phyloP scores from a whole-genome alignment of 2,797 vertebrate genomes.

The Prionace glauca region DNA sequence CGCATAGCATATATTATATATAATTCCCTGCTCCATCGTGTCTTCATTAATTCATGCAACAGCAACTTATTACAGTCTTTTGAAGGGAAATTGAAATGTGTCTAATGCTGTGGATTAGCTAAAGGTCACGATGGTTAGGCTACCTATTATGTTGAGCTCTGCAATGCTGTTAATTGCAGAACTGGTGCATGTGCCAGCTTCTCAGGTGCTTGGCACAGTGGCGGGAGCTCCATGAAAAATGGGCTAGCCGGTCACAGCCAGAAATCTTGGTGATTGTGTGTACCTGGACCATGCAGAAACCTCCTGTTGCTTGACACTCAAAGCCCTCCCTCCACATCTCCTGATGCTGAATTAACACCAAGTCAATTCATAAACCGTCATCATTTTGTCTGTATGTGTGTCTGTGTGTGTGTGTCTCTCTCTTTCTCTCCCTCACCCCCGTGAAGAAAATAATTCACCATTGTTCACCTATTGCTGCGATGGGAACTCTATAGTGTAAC shows the following conservation, averaged over 20 bases:
- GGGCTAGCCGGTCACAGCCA: not conserved
- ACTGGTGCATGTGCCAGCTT: not conserved
- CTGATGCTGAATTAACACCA: not conserved
- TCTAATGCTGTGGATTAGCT: slow-evolving; percentile 13
- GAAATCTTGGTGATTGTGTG: not conserved
- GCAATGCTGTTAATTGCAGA: slow-evolving; percentile 20
- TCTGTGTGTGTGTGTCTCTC: too few relatives aligned
- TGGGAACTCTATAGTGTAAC: not conserved
- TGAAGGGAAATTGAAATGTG: slow-evolving; percentile 30
- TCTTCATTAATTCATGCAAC: slow-evolving; percentile 28
- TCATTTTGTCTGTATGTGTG: not conserved
- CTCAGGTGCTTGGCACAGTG: not conserved
- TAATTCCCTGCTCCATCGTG: not conserved
- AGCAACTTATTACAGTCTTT: slow-evolving; percentile 2
- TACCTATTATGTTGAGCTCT: slow-evolving; percentile 8
- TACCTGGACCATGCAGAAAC: not conserved
- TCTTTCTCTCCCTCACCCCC: not conserved
- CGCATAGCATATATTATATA: not conserved
- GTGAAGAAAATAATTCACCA: not conserved
- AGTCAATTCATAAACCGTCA: not conserved
- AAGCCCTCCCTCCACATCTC: not conserved
- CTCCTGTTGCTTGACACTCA: not conserved
- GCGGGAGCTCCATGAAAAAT: too few relatives aligned
- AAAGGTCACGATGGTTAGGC: slow-evolving; percentile 24
- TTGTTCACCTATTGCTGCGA: not conserved